phyloP scores from a whole-genome alignment of 2,888 invertebrate species.

The Itoplectis maculator region DNA sequence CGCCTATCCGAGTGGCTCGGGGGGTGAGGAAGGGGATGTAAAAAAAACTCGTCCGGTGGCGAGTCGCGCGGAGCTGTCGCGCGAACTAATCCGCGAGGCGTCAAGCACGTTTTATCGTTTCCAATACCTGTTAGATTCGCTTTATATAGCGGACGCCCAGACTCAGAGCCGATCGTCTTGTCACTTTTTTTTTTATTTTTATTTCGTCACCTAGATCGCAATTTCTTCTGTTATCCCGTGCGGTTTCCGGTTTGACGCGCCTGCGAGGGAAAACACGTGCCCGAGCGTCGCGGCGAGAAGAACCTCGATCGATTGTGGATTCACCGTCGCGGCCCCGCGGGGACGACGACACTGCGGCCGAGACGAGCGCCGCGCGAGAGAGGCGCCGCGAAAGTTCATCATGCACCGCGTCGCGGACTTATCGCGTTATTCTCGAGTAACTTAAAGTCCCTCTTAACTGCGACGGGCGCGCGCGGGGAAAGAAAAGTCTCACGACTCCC shows the following conservation, averaged over 20 bases:
- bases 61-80: too few relatives aligned
- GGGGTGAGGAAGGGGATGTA: too few relatives aligned
- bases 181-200: slow-evolving; percentile 49
- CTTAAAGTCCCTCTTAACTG: slow-evolving; percentile 66
- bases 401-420: slow-evolving; percentile 53
- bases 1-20: slow-evolving; percentile 19
- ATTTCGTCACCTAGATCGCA: slow-evolving; percentile 40
- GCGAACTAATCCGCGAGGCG: slow-evolving; percentile 71
- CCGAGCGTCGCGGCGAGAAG: slow-evolving; percentile 9
- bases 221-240: slow-evolving; percentile 35
- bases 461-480: slow-evolving; percentile 19
- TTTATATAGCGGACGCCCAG: slow-evolving; percentile 70
- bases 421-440: slow-evolving; percentile 64
- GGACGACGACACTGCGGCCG: too few relatives aligned
- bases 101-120: slow-evolving; percentile 78
- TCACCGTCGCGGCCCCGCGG: slow-evolving; percentile 34
- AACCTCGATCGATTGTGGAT: slow-evolving; percentile 62
- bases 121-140: slow-evolving; percentile 77
- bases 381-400: slow-evolving; percentile 62
- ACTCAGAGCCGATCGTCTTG: slow-evolving; percentile 41
- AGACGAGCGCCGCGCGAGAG: background rate
- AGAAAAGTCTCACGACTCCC: slow-evolving; percentile 67
- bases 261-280: background rate
- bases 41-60: slow-evolving; percentile 63
- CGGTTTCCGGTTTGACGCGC: slow-evolving; percentile 48